Conservation (phyloP, 2,113 vertebrate species). For the Narcine bancroftii region DNA sequence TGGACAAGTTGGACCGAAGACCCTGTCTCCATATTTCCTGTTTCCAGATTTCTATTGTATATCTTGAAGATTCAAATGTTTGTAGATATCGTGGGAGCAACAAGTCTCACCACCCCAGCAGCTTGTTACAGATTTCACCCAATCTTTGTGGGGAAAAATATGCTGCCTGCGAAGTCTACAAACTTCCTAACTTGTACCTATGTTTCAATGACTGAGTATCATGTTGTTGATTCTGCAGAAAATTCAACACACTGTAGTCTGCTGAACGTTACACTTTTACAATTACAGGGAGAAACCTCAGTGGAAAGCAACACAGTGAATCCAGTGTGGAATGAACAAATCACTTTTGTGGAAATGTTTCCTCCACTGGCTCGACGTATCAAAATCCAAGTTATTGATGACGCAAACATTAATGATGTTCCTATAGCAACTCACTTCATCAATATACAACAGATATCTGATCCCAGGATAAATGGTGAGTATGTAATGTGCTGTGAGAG, state of each 20-base stretch:
- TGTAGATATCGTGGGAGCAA: too few relatives aligned
- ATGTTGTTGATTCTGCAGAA: background rate
- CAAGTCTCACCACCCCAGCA: too few relatives aligned
- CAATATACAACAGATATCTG: slow-evolving; percentile 79
- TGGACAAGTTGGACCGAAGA: too few relatives aligned
- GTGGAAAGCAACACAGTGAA: slow-evolving; percentile 61
- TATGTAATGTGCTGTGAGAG: too few relatives aligned
- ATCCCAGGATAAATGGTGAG: slow-evolving; percentile 75
- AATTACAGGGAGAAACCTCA: slow-evolving; percentile 73
- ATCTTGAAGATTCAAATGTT: too few relatives aligned
- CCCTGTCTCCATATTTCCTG: too few relatives aligned
- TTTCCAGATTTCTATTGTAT: too few relatives aligned
- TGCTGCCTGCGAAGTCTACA: too few relatives aligned
- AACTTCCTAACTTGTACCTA: too few relatives aligned
- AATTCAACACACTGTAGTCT: background rate
- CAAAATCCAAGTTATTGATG: slow-evolving; percentile 75
- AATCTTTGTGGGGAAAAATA: too few relatives aligned
- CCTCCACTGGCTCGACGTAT: slow-evolving; percentile 77
- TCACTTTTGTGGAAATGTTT: slow-evolving; percentile 88
- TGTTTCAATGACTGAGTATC: too few relatives aligned
- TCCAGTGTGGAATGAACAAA: slow-evolving; percentile 83
- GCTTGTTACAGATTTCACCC: too few relatives aligned
- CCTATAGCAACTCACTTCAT: slow-evolving; percentile 79
- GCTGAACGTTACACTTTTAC: background rate
- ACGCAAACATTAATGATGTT: slow-evolving; percentile 67